phyloP scores from a whole-genome alignment of 2,888 invertebrate genomes.

The Hyles lineata region DNA sequence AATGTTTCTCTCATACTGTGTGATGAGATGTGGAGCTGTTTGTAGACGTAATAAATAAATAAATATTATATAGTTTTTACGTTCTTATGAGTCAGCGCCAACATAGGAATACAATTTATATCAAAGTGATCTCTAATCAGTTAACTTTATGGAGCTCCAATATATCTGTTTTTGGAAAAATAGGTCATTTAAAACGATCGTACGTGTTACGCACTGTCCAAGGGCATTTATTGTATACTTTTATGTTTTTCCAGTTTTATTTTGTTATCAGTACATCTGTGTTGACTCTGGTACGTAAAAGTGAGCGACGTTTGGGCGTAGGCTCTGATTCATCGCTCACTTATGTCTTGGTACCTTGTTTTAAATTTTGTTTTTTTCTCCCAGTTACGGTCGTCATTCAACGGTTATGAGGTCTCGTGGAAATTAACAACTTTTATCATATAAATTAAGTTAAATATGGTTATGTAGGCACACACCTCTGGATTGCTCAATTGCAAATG shows the following conservation, averaged over 20 bases:
- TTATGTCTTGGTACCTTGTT: constrained; percentile 15
- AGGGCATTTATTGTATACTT: neutral
- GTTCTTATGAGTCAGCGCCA: too few relatives aligned
- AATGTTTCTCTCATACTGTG: too few relatives aligned
- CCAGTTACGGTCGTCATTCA: neutral
- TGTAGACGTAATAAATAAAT: too few relatives aligned
- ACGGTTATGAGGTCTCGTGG: constrained; percentile 7
- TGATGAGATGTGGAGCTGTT: too few relatives aligned
- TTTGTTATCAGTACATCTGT: neutral
- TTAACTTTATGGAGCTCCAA: neutral
- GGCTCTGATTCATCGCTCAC: constrained; percentile 18
- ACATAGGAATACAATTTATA: too few relatives aligned
- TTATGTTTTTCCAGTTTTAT: neutral
- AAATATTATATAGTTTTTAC: too few relatives aligned
- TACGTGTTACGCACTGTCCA: neutral
- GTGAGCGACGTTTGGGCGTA: constrained; percentile 20
- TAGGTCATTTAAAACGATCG: neutral
- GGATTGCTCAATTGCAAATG: constrained; percentile 18
- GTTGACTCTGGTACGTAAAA: constrained; percentile 11
- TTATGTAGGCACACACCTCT: constrained; percentile 8
- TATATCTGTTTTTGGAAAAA: neutral
- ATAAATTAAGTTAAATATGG: constrained; percentile 1
- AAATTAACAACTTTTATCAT: constrained; percentile 3
- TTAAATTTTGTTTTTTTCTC: neutral
- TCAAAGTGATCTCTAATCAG: too few relatives aligned